Conservation (phyloP, 2,888 invertebrate genomes). For the Hirtodrosophila confusa region DNA sequence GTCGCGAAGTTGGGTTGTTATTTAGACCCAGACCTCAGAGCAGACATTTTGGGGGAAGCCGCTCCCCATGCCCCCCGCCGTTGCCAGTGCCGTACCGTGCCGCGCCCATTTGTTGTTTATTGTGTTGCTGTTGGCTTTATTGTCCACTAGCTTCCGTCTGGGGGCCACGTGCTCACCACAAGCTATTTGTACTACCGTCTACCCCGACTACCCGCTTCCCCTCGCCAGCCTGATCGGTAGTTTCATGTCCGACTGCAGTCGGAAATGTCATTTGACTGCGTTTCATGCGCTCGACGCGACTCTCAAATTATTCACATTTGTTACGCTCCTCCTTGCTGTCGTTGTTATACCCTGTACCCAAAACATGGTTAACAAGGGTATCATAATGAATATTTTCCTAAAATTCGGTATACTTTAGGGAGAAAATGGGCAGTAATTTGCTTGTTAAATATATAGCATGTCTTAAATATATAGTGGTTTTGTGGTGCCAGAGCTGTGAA, state of each 20-base stretch:
- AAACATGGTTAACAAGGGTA: background rate
- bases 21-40: conserved; percentile 27
- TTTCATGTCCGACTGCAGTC: conserved; percentile 67
- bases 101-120: conserved; percentile 45
- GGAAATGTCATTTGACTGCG: conserved; percentile 67
- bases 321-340: conserved; percentile 14
- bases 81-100: conserved; percentile 12
- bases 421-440: too few relatives aligned
- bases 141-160: conserved; percentile 55
- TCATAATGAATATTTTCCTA: background rate
- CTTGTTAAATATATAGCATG: too few relatives aligned
- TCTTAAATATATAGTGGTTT: too few relatives aligned
- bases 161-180: conserved; percentile 54
- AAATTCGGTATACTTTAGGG: too few relatives aligned
- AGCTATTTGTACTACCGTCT: background rate
- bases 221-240: conserved; percentile 3
- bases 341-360: conserved; percentile 1
- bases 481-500: too few relatives aligned
- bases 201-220: background rate
- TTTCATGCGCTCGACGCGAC: conserved; percentile 51
- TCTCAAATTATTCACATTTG: conserved; percentile 57
- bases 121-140: conserved; percentile 25
- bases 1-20: conserved; percentile 40
- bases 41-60: conserved; percentile 41
- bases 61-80: conserved; percentile 27